Percentiles rank a stretch among this genome's conserved stretches.
phyloP scores from a whole-genome alignment of 2,888 invertebrate species.

The Myathropa florea region DNA sequence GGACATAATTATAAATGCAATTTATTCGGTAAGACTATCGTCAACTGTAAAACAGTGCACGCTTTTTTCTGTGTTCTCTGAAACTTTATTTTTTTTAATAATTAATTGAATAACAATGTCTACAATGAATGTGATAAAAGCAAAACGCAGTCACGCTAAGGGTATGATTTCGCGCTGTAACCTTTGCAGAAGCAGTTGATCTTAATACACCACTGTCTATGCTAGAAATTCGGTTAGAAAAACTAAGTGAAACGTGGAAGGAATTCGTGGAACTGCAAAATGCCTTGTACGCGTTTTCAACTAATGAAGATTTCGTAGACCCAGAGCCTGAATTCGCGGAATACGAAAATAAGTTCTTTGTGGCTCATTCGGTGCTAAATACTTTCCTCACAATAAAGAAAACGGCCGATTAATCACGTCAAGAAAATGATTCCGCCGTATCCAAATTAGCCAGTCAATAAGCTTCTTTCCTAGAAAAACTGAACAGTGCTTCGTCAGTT shows the following conservation, averaged over 20 bases:
- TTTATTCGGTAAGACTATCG: too few relatives aligned
- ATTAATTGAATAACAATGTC: too few relatives aligned
- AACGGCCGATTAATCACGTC: neutral
- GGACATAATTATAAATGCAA: too few relatives aligned
- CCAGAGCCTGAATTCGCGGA: neutral
- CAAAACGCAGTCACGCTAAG: neutral
- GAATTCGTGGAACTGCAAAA: neutral
- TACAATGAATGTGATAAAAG: too few relatives aligned
- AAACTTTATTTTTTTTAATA: too few relatives aligned
- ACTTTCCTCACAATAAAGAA: neutral
- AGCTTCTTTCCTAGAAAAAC: neutral
- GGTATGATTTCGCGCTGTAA: slow-evolving; percentile 2
- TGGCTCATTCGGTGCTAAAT: neutral
- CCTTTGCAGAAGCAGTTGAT: slow-evolving; percentile 2
- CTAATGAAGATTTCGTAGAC: neutral
- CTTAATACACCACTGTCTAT: neutral
- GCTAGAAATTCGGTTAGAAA: neutral
- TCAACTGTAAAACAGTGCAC: too few relatives aligned
- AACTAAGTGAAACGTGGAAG: neutral
- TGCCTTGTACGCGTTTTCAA: too few relatives aligned
- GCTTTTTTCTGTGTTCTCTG: too few relatives aligned
- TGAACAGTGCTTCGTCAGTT: too few relatives aligned
- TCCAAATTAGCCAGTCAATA: neutral
- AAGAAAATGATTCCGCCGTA: neutral
- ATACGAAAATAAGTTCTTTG: slow-evolving; percentile 11